phyloP scores from a whole-genome alignment of 2,113 vertebrate species.

The Sarotherodon lohbergeri region DNA sequence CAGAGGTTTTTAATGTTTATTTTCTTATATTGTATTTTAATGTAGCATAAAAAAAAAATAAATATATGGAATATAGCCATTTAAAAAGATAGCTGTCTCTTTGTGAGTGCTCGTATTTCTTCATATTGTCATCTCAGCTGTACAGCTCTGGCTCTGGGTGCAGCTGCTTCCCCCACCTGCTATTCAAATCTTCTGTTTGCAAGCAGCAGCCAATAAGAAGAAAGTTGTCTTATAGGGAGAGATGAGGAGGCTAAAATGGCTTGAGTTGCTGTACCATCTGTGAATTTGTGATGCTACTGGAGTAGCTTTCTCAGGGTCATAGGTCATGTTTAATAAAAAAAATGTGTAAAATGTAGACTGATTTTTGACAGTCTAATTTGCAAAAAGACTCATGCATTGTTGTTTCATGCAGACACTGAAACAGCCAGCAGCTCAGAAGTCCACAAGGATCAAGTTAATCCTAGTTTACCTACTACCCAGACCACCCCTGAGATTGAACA shows the following conservation, averaged over 20 bases:
- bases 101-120: neutral
- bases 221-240: neutral
- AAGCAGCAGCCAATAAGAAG: neutral
- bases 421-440: neutral
- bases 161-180: neutral
- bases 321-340: neutral
- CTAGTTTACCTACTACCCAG: conserved; percentile 28
- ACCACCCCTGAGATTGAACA: conserved; percentile 26
- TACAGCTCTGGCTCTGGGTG: neutral
- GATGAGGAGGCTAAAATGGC: neutral
- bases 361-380: neutral
- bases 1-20: neutral
- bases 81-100: neutral
- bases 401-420: conserved; percentile 22
- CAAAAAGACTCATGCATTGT: neutral
- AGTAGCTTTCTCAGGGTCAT: neutral
- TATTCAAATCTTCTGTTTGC: neutral
- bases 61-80: neutral
- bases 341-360: neutral
- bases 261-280: neutral
- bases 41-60: neutral
- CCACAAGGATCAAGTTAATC: neutral
- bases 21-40: neutral
- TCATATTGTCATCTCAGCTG: neutral
- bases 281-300: neutral